These are phyloP conservation scores for Trachelus iudaicus DNA, from an alignment of 2,888 invertebrate genomes.

Conservation along the genomic window DNA sequence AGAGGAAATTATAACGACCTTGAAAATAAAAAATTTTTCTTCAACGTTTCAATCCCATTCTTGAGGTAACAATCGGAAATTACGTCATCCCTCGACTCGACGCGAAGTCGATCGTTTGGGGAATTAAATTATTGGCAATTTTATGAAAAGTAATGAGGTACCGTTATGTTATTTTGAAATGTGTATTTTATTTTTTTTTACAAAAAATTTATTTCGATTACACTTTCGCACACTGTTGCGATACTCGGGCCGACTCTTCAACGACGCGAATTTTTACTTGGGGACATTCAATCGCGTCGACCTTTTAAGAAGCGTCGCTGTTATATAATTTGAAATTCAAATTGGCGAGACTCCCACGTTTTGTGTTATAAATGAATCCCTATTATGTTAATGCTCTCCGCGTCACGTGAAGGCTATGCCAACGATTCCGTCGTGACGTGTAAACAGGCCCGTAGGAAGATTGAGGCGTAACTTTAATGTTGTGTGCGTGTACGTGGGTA, in stretches of 20 bases:
- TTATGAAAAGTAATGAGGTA: not conserved
- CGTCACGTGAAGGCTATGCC: not conserved
- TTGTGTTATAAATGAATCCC: constrained; percentile 40
- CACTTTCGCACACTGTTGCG: no score
- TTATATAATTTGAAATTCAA: constrained; percentile 35
- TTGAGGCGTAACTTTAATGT: not conserved
- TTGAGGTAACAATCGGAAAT: not conserved
- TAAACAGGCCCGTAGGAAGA: not conserved
- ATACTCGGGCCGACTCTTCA: not conserved
- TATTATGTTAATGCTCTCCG: constrained; percentile 34
- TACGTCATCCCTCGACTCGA: not conserved
- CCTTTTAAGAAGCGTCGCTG: constrained; percentile 26
- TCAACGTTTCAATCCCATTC: no score
- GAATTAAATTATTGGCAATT: not conserved
- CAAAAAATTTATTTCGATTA: no score
- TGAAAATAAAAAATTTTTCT: not conserved
- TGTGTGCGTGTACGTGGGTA: not conserved
- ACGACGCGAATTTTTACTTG: constrained; percentile 3
- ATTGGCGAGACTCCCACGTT: constrained; percentile 29
- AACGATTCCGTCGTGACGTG: not conserved
- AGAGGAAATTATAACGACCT: not conserved
- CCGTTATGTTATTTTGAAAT: no score
- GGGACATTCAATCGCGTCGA: constrained; percentile 31
- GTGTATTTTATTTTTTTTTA: not conserved
- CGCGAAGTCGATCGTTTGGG: rapidly evolving